Conservation (phyloP, 2,888 invertebrate species). For the Acronicta leporina region DNA sequence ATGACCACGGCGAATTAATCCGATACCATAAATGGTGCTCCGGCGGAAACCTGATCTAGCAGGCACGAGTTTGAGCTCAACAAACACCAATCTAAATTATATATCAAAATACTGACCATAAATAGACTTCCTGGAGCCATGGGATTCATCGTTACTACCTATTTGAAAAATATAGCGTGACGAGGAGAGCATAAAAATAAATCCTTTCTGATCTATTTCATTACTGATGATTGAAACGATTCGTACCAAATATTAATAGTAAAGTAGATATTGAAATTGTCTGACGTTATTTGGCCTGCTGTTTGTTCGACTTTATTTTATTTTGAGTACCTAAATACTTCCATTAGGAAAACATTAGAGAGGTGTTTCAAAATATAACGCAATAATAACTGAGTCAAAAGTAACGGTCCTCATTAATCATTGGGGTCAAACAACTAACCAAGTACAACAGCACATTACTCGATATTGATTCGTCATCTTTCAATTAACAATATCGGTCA, state of each 20-base stretch:
- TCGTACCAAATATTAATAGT: conserved; percentile 27
- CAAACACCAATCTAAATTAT: conserved; percentile 79
- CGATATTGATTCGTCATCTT: conserved; percentile 78
- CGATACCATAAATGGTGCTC: conserved; percentile 81
- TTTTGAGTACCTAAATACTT: conserved; percentile 65
- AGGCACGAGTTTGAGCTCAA: conserved; percentile 72
- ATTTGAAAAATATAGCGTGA: conserved; percentile 53
- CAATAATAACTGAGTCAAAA: conserved; percentile 82
- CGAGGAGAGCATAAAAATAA: conserved; percentile 22
- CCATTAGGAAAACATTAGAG: conserved; percentile 63
- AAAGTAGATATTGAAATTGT: conserved; percentile 13
- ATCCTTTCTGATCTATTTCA: conserved; percentile 14
- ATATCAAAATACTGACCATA: conserved; percentile 84
- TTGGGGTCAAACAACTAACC: conserved; percentile 80
- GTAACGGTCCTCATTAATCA: conserved; percentile 87
- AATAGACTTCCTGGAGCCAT: conserved; percentile 83
- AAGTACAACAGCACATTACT: conserved; percentile 74
- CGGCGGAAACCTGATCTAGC: conserved; percentile 82
- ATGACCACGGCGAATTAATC: conserved; percentile 81
- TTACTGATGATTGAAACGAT: conserved; percentile 25
- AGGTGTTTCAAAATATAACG: conserved; percentile 79
- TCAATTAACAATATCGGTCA: conserved; percentile 57
- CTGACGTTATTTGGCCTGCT: conserved; percentile 20
- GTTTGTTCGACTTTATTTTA: conserved; percentile 19
- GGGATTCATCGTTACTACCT: conserved; percentile 65